Evolutionary conservation across 1,140 invertebrate species (phyloP).

Genomic region (Scaptomyza pallida): DNA sequence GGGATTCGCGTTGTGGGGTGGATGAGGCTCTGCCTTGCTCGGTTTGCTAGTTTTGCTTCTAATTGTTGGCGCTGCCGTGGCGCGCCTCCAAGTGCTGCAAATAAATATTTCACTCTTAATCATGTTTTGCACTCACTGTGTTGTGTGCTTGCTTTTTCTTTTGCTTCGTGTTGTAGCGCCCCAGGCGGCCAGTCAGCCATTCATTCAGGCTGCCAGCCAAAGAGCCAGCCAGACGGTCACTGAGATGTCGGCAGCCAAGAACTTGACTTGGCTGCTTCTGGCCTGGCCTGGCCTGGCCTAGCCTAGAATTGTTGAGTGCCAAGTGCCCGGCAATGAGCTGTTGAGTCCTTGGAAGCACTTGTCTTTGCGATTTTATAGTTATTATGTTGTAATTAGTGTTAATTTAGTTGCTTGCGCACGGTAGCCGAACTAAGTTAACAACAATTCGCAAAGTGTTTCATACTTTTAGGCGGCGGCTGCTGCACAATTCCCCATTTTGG

Average conservation of each 20-base stretch:
- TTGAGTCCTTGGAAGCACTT: constrained; percentile 69
- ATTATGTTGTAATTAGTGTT: constrained; percentile 78
- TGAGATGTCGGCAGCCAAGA: constrained; percentile 21
- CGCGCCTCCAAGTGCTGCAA: constrained; percentile 75
- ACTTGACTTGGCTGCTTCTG: constrained; percentile 29
- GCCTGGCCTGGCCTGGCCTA: constrained; percentile 18
- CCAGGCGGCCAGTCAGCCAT: constrained; percentile 28
- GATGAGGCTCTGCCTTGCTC: neutral
- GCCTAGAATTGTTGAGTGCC: constrained; percentile 51
- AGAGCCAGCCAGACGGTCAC: constrained; percentile 23
- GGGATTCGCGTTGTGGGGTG: neutral
- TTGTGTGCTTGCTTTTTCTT: constrained; percentile 60
- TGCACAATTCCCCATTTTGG: neutral
- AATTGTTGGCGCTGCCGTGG: constrained; percentile 72
- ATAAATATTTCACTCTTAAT: constrained; percentile 82
- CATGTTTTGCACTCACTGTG: constrained; percentile 65
- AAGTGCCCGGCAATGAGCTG: constrained; percentile 68
- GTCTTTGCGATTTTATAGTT: constrained; percentile 74
- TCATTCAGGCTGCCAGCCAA: constrained; percentile 20
- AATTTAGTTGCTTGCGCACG: constrained; percentile 59
- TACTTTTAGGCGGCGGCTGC: constrained; percentile 31
- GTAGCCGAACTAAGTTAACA: constrained; percentile 25
- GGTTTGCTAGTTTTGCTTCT: constrained; percentile 60
- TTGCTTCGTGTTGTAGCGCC: constrained; percentile 22
- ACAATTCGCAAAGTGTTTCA: constrained; percentile 47